Evolutionary conservation across 2,113 vertebrate species (phyloP).

Genomic region (Pelobates fuscus): DNA sequence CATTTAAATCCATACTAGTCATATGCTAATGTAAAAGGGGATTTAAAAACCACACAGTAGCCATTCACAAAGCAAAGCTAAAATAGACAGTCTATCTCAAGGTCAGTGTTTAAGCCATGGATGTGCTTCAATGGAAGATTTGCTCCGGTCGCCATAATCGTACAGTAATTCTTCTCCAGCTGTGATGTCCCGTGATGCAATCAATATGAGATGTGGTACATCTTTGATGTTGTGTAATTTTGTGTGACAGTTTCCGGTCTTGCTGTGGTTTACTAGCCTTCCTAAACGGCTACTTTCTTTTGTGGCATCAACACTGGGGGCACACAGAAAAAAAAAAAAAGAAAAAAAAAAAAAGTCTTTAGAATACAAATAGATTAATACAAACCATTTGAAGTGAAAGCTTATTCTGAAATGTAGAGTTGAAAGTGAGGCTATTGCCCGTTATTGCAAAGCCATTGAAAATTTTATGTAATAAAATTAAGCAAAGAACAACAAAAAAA

Average conservation of each 20-base stretch:
- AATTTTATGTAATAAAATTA: no score
- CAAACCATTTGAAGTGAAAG: no score
- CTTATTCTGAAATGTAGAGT: no score
- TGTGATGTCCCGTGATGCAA: conserved; percentile 85
- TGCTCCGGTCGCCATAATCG: conserved; percentile 93
- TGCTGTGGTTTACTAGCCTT: conserved; percentile 92
- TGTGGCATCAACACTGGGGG: conserved; percentile 86
- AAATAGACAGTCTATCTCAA: conserved; percentile 53
- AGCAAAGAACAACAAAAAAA: no score
- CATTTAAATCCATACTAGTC: conserved; percentile 64
- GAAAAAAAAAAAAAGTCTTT: background rate
- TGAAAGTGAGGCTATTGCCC: no score
- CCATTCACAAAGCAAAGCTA: conserved; percentile 62
- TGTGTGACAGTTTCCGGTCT: conserved; percentile 92
- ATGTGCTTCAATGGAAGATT: conserved; percentile 83
- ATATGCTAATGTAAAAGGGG: conserved; percentile 69
- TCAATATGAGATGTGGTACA: conserved; percentile 88
- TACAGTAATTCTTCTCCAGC: conserved; percentile 91
- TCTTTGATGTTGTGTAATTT: conserved; percentile 86
- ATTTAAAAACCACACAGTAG: conserved; percentile 66
- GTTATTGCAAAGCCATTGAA: no score
- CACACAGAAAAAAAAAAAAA: background rate
- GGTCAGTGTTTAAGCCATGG: conserved; percentile 89
- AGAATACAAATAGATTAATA: background rate
- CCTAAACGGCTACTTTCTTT: conserved; percentile 84